Evolutionary conservation across 2,113 vertebrate genomes (phyloP).

Genomic region (Irena cyanogastra): DNA sequence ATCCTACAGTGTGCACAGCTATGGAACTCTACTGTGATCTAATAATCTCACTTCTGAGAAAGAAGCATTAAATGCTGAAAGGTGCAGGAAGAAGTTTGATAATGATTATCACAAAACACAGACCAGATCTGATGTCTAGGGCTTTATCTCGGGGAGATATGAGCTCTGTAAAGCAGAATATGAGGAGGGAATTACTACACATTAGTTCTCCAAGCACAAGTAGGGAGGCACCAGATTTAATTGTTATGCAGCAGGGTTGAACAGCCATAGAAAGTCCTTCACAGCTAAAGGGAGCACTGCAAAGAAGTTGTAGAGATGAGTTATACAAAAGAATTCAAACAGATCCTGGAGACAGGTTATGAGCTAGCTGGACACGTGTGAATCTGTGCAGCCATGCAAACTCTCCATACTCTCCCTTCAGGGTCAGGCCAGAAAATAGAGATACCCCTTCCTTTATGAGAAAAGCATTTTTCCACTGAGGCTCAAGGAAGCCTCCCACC

Average conservation of each 20-base stretch:
- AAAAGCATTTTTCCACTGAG: not conserved
- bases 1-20: not conserved
- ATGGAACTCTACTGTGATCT: not conserved
- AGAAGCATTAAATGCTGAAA: not conserved
- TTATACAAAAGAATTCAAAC: not conserved
- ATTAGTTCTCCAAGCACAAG: not conserved
- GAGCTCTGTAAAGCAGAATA: not conserved
- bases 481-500: not conserved
- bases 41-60: not conserved
- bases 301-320: not conserved
- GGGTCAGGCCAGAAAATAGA: not conserved
- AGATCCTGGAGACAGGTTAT: not conserved
- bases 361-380: not conserved
- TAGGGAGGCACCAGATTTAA: not conserved
- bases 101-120: not conserved
- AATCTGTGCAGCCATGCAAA: not conserved
- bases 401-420: not conserved
- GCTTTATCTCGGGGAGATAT: not conserved
- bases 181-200: not conserved
- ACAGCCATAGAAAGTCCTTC: not conserved
- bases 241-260: not conserved
- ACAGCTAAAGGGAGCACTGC: not conserved
- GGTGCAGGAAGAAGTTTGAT: not conserved
- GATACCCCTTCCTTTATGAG: not conserved
- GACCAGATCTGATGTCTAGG: not conserved